Evolutionary conservation across 2,888 invertebrate genomes (phyloP).

Genomic region (Melanophora roralis): DNA sequence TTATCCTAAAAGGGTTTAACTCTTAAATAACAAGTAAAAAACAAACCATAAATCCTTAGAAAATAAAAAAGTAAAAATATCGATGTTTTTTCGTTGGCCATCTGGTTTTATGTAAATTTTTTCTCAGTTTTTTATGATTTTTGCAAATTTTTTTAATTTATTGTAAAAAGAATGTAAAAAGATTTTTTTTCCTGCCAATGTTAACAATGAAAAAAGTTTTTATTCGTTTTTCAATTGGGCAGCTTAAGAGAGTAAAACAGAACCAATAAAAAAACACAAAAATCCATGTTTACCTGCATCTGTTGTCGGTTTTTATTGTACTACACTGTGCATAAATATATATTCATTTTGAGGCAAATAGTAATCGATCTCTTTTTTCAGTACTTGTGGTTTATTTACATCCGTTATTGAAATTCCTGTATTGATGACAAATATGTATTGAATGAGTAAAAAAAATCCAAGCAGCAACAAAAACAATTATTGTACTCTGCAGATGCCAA

Average conservation of each 20-base stretch:
- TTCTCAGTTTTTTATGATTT: not conserved
- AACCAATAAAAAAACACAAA: no score
- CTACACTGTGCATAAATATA: no score
- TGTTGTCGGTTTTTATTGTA: conserved; percentile 53
- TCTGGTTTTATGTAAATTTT: conserved; percentile 38
- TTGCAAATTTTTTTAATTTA: conserved; percentile 40
- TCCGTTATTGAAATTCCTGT: conserved; percentile 70
- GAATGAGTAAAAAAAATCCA: conserved; percentile 32
- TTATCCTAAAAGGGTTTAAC: not conserved
- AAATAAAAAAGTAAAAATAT: not conserved
- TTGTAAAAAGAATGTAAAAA: conserved; percentile 33
- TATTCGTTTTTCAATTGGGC: conserved; percentile 13
- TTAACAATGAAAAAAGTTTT: conserved; percentile 46
- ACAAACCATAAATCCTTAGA: conserved; percentile 11
- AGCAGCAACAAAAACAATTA: conserved; percentile 71
- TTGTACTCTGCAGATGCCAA: conserved; percentile 69
- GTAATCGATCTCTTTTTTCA: conserved; percentile 72
- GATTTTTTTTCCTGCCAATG: conserved; percentile 29
- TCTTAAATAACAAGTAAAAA: not conserved
- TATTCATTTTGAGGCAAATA: conserved; percentile 17
- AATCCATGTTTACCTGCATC: conserved; percentile 57
- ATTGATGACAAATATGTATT: conserved; percentile 57
- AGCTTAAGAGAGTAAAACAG: not conserved
- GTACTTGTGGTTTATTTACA: conserved; percentile 74
- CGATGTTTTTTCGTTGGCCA: conserved; percentile 32